phyloP scores from a whole-genome alignment of 2,113 vertebrate species.

The Pangasianodon gigas region DNA sequence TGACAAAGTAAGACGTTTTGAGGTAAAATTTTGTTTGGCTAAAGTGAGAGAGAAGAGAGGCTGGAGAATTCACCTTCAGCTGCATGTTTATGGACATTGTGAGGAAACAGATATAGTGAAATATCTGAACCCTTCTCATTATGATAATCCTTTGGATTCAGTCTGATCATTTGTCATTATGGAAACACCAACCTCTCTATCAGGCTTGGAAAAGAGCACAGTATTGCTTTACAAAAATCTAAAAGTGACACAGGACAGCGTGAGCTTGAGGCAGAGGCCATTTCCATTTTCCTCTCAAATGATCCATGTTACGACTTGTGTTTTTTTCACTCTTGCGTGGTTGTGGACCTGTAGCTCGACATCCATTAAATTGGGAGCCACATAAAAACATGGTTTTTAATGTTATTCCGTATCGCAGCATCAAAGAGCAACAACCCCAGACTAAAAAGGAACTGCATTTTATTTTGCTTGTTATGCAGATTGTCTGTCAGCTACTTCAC shows the following conservation, averaged over 20 bases:
- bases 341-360: conserved; percentile 2
- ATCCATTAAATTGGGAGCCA: conserved; percentile 20
- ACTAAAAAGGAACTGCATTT: not conserved
- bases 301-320: conserved; percentile 45
- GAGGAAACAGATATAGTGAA: not conserved
- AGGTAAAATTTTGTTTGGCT: not conserved
- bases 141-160: not conserved
- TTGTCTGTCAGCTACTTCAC: not conserved
- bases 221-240: not conserved
- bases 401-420: conserved; percentile 4
- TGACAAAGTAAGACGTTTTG: not conserved
- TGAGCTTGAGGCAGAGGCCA: conserved; percentile 28
- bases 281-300: conserved; percentile 56
- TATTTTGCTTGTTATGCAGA: not conserved
- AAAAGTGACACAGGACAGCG: not conserved
- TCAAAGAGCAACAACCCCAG: conserved; percentile 9
- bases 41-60: not conserved
- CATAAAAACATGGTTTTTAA: conserved; percentile 41
- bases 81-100: not conserved
- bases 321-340: conserved; percentile 26
- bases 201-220: not conserved
- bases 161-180: not conserved
- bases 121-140: not conserved
- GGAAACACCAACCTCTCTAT: not conserved
- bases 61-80: not conserved